phyloP scores from a whole-genome alignment of 1,140 invertebrate genomes.

The Lordiphosa collinella region DNA sequence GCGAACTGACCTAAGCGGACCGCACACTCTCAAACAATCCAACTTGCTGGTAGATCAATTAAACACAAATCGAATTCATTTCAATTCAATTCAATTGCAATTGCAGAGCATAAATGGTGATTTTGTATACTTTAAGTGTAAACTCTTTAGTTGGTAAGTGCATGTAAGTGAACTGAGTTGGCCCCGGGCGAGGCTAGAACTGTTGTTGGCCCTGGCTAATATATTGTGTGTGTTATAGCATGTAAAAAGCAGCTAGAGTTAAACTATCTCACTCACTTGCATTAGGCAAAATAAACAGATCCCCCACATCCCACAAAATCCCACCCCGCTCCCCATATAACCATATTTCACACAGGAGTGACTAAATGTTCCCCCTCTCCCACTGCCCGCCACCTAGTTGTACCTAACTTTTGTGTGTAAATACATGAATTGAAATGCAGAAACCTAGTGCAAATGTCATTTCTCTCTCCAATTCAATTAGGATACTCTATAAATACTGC shows the following conservation, averaged over 20 bases:
- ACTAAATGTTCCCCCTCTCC: conserved; percentile 26
- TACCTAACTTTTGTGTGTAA: conserved; percentile 62
- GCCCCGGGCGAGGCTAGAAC: conserved; percentile 15
- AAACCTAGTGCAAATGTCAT: conserved; percentile 41
- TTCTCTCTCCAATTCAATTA: conserved; percentile 47
- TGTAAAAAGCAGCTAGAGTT: conserved; percentile 38
- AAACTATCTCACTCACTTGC: conserved; percentile 13
- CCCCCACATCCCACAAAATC: too few relatives aligned
- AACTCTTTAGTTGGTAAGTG: conserved; percentile 69
- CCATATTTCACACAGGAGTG: conserved; percentile 9
- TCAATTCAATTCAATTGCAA: conserved; percentile 69
- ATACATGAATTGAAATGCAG: conserved; percentile 46
- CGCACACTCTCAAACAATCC: background rate
- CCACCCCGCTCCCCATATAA: background rate
- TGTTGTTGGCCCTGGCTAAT: conserved; percentile 22
- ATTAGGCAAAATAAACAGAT: background rate
- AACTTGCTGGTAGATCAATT: conserved; percentile 37
- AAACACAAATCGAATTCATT: conserved; percentile 35
- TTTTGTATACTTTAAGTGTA: conserved; percentile 78
- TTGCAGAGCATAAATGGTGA: conserved; percentile 76
- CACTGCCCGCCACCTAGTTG: conserved; percentile 17
- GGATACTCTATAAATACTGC: conserved; percentile 20
- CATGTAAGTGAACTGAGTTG: background rate
- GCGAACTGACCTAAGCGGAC: conserved; percentile 58
- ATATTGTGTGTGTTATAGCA: conserved; percentile 39